Evolutionary conservation across 2,888 invertebrate genomes (phyloP), one percentile per base, ranked within the genome.

Genomic region (Lasioglossum villosulum): DNA sequence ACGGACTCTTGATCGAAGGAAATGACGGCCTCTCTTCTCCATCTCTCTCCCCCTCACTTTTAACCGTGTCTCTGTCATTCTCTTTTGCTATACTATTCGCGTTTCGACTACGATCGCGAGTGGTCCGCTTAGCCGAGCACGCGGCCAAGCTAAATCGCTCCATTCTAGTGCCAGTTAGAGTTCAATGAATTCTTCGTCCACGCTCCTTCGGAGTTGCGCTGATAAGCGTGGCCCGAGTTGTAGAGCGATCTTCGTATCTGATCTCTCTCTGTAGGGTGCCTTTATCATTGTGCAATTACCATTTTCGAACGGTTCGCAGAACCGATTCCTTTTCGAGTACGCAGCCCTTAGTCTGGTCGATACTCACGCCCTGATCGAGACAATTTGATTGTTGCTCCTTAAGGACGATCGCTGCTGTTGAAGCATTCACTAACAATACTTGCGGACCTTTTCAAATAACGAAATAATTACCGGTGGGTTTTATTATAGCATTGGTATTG

Each of bases 1-100:
- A 88, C 82, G 87, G 83, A 82, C 89, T 87, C 88, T 91, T 91
- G 91, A 91, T 91, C 86, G 91, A 88, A 87, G 88, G 90, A 87
- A 90, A 88, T 89, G 85, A 84, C 80, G 80, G 48, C 10, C 72
- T 70, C 59, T 12, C 70, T 79, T 80, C 39, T 39, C 8, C 5
- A 12, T 70, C 80, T 80, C 34, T 34, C 66, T 34, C 66, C 34
- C 66, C 19, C 34, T 30, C 30, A 2, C 75, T 75, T 80, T 23
- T 39, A 23, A 4, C 68, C 59, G 76, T 80, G 19, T 19, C 66
- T 34, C 34, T 23, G 19, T 30, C 66, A 0, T 19, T 34, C 66
- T 30, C 66, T 66, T 34, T 66, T 19, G 34, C 66, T 23, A 72
- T 80, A 63, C 83, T 82, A 83, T 86, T 87, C 90, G 83, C 88